These are phyloP conservation scores for Cheirogaleus medius DNA, from an alignment of 2,113 vertebrate genomes.

Conservation along the genomic window DNA sequence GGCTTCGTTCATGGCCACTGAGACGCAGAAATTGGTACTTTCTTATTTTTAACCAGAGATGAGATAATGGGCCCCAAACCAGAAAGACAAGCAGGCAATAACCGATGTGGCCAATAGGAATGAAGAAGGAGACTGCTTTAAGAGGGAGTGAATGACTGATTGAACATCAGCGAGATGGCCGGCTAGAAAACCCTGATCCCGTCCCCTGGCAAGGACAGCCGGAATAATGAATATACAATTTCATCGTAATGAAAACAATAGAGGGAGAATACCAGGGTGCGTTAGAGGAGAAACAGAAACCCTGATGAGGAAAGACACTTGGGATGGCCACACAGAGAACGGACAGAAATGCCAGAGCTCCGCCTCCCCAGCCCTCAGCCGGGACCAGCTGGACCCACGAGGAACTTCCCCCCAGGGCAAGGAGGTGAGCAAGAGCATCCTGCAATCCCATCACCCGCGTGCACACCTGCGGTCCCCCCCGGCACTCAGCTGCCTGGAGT, in stretches of 20 bases:
- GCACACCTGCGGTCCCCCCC: not conserved
- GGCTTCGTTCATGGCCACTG: constrained; percentile 28
- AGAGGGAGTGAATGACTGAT: not conserved
- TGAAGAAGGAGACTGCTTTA: constrained; percentile 43
- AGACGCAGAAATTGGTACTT: not conserved
- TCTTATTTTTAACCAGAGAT: constrained; percentile 67
- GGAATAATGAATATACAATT: not conserved
- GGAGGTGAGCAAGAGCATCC: not conserved
- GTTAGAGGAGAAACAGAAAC: not conserved
- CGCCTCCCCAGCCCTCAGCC: too few relatives aligned
- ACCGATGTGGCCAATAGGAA: not conserved
- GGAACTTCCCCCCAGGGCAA: not conserved
- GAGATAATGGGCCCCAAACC: constrained; percentile 67
- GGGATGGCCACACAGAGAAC: not conserved
- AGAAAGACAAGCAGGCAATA: constrained; percentile 58
- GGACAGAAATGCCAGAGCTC: not conserved
- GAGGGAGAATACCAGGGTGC: not conserved
- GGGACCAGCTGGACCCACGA: not conserved
- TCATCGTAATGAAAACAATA: not conserved
- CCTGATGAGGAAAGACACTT: not conserved
- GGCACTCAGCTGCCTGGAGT: not conserved
- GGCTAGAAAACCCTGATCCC: not conserved
- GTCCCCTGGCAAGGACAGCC: not conserved
- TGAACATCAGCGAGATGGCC: not conserved
- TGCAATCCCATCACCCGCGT: not conserved